These are phyloP conservation scores for Caranx ignobilis DNA, from an alignment of 2,113 vertebrate genomes.

Conservation along the genomic window DNA sequence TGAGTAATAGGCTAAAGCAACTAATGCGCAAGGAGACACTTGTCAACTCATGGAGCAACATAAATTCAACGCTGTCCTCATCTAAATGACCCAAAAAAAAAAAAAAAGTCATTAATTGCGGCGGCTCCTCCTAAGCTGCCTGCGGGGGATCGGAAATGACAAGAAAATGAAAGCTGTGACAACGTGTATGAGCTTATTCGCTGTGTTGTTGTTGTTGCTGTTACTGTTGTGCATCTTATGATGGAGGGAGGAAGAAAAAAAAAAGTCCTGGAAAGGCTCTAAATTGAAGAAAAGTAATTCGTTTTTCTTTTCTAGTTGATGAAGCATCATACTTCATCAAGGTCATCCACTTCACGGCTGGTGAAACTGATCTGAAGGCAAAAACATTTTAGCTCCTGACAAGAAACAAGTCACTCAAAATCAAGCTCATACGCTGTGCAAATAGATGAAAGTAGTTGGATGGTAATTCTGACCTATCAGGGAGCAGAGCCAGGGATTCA, in stretches of 20 bases:
- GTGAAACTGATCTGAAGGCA: constrained; percentile 60
- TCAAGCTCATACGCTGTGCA: constrained; percentile 36
- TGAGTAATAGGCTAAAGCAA: constrained; percentile 56
- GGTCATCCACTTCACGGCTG: constrained; percentile 53
- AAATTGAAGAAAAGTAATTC: constrained; percentile 77
- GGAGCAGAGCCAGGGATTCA: neutral
- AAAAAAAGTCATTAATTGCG: constrained; percentile 73
- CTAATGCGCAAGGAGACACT: constrained; percentile 42
- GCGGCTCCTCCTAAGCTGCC: constrained; percentile 59
- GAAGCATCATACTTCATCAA: constrained; percentile 75
- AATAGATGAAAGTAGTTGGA: constrained; percentile 23
- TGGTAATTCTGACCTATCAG: constrained; percentile 10
- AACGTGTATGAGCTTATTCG: constrained; percentile 71
- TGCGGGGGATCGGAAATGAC: constrained; percentile 70
- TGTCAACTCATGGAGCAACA: constrained; percentile 51
- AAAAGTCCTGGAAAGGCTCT: constrained; percentile 35
- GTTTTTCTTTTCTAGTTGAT: constrained; percentile 69
- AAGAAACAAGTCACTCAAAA: constrained; percentile 59
- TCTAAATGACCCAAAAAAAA: constrained; percentile 71
- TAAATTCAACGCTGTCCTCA: constrained; percentile 50
- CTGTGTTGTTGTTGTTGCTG: constrained; percentile 71
- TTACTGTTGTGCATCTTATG: constrained; percentile 47
- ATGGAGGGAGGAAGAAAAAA: constrained; percentile 34
- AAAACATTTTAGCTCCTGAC: constrained; percentile 52
- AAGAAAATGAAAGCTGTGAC: constrained; percentile 77